These are phyloP conservation scores for Lycaon pictus DNA, from an alignment of 2,113 vertebrate genomes.

Conservation along the genomic window DNA sequence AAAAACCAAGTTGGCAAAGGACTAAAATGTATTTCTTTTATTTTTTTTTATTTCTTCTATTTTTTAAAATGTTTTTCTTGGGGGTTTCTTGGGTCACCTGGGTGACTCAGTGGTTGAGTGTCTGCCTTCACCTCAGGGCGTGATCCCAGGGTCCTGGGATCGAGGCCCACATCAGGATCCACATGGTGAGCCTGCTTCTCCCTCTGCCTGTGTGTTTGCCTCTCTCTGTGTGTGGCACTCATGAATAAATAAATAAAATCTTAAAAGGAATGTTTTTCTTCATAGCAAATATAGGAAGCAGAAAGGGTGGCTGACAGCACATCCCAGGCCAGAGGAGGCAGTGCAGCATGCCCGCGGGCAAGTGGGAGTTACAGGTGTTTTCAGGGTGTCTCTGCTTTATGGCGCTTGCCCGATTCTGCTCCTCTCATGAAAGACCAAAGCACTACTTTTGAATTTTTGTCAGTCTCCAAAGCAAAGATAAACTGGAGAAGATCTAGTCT, in stretches of 20 bases:
- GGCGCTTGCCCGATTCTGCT: background rate
- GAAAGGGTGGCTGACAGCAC: background rate
- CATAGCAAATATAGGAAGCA: background rate
- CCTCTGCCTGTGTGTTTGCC: too few species aligned
- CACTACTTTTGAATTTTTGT: background rate
- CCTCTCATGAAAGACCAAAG: background rate
- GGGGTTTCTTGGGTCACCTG: too few species aligned
- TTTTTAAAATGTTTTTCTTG: too few species aligned
- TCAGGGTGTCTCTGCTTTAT: background rate
- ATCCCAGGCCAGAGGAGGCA: too few species aligned
- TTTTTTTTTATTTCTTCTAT: too few species aligned
- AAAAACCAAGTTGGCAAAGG: background rate
- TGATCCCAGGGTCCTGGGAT: too few species aligned
- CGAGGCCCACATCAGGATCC: too few species aligned
- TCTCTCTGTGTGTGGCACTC: too few species aligned
- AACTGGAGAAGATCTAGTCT: background rate
- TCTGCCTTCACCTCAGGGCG: too few species aligned
- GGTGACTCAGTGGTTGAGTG: too few species aligned
- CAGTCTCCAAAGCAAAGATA: background rate
- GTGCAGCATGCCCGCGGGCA: fast-evolving
- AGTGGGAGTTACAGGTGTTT: background rate
- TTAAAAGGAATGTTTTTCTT: background rate
- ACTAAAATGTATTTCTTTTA: background rate
- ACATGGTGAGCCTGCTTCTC: too few species aligned
- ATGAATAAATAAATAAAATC: too few species aligned